Base-by-base conservation (phyloP, 2,113 vertebrate species). In the Salvator merianae region DNA sequence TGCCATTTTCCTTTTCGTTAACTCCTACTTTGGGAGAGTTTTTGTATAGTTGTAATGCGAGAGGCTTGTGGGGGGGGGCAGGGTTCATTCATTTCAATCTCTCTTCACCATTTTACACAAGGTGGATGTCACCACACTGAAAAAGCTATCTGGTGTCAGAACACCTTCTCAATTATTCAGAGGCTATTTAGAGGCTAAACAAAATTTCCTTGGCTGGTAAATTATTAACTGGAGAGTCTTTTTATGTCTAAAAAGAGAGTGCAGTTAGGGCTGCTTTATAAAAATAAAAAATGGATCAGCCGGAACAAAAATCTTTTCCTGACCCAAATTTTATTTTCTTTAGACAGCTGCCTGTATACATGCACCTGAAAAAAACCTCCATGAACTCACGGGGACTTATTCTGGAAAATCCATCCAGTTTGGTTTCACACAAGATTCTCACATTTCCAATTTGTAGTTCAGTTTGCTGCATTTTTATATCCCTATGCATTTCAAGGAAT, bases 141-240 rank as follows among this genome's bases (percentile, higher is more conserved):
- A 86, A 87, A 89, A 70, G 65, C 74, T 94, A 87, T 96, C 92
- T 88, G 68, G 83, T 95, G 70, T 88, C 88, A 93, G 82, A 89
- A 94, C 92, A 84, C 43, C 30, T 47, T 68, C 36, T 97, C 47
- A 96, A 97, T 96, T 95, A 96, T 96, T 97, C 72, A 97, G 82
- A 65, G 63, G n/a, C 78, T 87, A 50, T 90, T 92, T 87, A 93
- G 84, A 80, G 30, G 43, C 84, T 94, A 90, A 96, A 84, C 62
- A 79, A 92, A 95, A 94, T 94, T 94, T 94, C 89, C 86, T 91
- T 88, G 86, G 81, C 79, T 43, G 22, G 68, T 91, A 83, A 93
- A 95, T 94, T 96, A 95, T 95, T 94, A 86, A 94, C 92, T 78
- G 91, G 81, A 83, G n/a, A 73, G 72, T 89, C 53, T 90, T 90